Evolutionary conservation across 2,113 vertebrate species (phyloP), one percentile per base, ranked within the genome.

Genomic region (Anarhynchus alexandrinus): DNA sequence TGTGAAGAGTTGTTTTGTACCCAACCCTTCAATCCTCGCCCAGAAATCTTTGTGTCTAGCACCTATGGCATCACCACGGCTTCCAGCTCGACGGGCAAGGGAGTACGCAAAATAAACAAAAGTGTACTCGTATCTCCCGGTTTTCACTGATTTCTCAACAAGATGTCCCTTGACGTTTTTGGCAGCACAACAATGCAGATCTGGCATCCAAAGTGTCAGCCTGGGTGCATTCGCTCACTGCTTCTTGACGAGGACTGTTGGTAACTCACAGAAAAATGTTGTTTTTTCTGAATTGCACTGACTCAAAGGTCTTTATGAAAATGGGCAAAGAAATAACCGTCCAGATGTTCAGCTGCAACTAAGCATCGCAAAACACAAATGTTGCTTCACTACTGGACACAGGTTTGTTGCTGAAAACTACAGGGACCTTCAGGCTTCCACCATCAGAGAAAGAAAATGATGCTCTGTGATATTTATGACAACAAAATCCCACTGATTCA

Each of bases 91-190:
- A 49, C 3, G 71, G 30, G 18, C 67, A 86, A 92, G 7, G 23
- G 9, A 61, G 6, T 23, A 9, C 7, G 19, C 27, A 43, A 78
- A 89, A 69, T 15, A 61, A 71, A 77, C 32, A 6, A 62, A 42
- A 42, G 6, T 7, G 15, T 36, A 2, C 11, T 54, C 38, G 1
- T 17, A 15, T 29, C 20, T 26, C 51, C 10, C 0, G 5, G 4
- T 70, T 81, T 59, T 45, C 25, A n/a, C 26, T 15, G 59, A 45
- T 76, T 91, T 57, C 27, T 27, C 26, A 61, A 58, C 17, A 54
- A 22, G 45, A 27, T 62, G 86, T 76, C 10, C 57, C 14, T 45
- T 30, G 25, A 26, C 0, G 1, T 29, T 88, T 90, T 38, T 88
- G 52, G 45, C 29, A 74, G 61, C 43, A 20, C 15, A 17, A 4